A percentile compares a stretch with the other conserved stretches of the same genome.
These are phyloP conservation scores for Petaurus breviceps DNA, from an alignment of 2,113 vertebrate genomes.

Conservation along the genomic window DNA sequence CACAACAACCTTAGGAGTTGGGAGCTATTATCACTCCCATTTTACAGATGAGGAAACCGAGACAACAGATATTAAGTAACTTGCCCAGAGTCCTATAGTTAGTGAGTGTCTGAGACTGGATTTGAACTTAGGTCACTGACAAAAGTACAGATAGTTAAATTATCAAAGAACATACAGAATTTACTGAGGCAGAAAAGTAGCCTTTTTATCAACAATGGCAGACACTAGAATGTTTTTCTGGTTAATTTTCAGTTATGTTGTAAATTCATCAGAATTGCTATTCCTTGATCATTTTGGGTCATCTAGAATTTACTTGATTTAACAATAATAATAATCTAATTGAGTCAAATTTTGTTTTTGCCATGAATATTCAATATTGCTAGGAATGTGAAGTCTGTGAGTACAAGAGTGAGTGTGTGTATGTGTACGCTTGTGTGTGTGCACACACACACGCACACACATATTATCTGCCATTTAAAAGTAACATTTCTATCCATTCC, in stretches of 20 bases:
- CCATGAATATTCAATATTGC: background rate
- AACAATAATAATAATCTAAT: background rate
- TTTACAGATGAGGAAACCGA: background rate
- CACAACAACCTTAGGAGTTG: background rate
- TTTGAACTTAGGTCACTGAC: background rate
- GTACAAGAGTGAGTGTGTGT: background rate
- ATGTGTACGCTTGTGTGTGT: too few relatives aligned
- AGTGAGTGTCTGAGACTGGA: background rate
- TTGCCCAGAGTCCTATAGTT: background rate
- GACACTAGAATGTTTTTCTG: background rate
- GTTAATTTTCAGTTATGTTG: background rate
- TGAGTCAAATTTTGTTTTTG: background rate
- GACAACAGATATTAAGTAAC: background rate
- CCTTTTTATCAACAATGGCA: background rate
- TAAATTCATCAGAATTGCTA: background rate
- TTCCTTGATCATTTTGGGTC: background rate
- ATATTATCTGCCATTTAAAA: conserved; percentile 11
- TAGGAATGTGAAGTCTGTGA: background rate
- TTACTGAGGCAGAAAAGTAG: background rate
- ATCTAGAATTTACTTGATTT: background rate
- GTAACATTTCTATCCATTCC: conserved; percentile 5
- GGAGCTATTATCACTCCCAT: background rate
- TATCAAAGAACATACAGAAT: background rate
- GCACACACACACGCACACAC: too few relatives aligned
- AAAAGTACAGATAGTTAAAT: background rate